Base-by-base conservation (phyloP, 2,113 vertebrate genomes). In the Ariopsis seemanni region DNA sequence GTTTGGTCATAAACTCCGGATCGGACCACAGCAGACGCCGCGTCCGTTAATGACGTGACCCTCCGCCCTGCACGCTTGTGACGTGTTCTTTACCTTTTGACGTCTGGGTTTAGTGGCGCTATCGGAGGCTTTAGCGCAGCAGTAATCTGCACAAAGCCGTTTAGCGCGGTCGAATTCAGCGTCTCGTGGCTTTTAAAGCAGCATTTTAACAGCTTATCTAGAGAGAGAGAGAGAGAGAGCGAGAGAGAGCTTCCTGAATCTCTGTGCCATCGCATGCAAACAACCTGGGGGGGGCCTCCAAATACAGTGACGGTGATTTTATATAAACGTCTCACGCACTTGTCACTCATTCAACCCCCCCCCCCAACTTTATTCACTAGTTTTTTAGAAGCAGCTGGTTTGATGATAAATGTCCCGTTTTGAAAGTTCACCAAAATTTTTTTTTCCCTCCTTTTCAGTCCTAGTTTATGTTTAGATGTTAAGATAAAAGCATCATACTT, bases 1-100 rank as follows among this genome's bases (percentile, higher is more conserved):
- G n/a, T n/a, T n/a, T n/a, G n/a, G 30, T 30, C 30, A 30, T 30
- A 30, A 30, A 42, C 34, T 42, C 42, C 42, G 12, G 50, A 71
- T 74, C 82, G 12, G 22, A 0, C 42, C 55, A 52, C 12, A 15
- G 83, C 67, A 83, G 84, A 90, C 79, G 83, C 1, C 69, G 27
- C 63, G 50, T 71, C 14, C 25, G 9, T 63, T 83, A 85, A 78
- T 50, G 62, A 34, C 57, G 63, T 84, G 48, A 85, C 10, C 30
- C 8, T 1, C 50, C 57, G 18, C 25, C 30, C 72, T 84, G 55
- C n/a, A 0, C 12, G 1, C 67, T 72, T 42, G 42, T 4, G 42
- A 3, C 42, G 42, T 42, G 2, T 42, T 4, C 4, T 42, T 42
- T 42, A 42, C 42, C 42, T 42, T 42, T 42, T 42, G 42, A 42